Evolutionary conservation across 2,797 vertebrate species (phyloP).

Genomic region (Steatocranus sp.): DNA sequence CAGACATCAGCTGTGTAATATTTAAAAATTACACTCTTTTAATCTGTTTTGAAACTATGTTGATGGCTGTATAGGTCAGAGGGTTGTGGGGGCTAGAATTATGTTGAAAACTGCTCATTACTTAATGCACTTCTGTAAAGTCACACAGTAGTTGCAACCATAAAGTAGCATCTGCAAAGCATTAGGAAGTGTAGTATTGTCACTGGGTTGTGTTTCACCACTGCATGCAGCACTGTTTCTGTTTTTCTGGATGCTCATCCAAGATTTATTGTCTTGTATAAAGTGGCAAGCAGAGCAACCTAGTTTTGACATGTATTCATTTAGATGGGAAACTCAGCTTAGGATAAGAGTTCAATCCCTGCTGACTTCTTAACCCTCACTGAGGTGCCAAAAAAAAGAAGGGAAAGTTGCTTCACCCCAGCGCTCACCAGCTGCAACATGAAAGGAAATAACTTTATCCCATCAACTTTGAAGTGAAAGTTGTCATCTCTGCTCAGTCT

Average conservation of each 20-base stretch:
- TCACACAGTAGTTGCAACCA: background rate
- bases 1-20: background rate
- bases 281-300: background rate
- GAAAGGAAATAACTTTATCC: conserved; percentile 69
- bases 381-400: conserved; percentile 48
- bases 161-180: background rate
- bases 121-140: background rate
- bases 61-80: background rate
- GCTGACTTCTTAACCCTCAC: conserved; percentile 51
- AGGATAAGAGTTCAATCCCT: conserved; percentile 50
- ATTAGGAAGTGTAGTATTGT: background rate
- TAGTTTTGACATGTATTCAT: conserved; percentile 25
- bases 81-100: background rate
- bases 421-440: conserved; percentile 61
- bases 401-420: conserved; percentile 38
- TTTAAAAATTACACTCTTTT: background rate
- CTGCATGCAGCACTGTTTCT: background rate
- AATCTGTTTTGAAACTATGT: background rate
- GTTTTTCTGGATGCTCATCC: background rate
- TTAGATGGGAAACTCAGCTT: conserved; percentile 43
- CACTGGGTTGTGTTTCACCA: background rate
- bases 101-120: background rate
- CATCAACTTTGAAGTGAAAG: conserved; percentile 71
- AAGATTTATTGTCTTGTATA: background rate
- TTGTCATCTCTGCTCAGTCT: conserved; percentile 66